Evolutionary conservation across 2,113 vertebrate genomes (phyloP).

Genomic region (Campylomormyrus tamandua): DNA sequence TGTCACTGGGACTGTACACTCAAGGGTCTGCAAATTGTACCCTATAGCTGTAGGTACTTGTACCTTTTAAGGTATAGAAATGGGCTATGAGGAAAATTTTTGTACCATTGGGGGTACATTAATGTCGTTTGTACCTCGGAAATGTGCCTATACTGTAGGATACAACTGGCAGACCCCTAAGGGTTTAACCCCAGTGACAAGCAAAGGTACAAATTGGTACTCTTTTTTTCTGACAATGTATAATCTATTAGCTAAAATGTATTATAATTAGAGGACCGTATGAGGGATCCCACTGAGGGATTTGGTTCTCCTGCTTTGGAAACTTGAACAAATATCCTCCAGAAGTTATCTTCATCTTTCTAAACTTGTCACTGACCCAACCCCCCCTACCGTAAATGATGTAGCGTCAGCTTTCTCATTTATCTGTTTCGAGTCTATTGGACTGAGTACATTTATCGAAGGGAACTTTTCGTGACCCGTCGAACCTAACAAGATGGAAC

Average conservation of each 20-base stretch:
- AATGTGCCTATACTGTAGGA: background rate
- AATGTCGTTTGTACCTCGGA: too few species aligned
- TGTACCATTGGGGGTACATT: background rate
- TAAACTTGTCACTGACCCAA: background rate
- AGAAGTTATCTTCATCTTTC: background rate
- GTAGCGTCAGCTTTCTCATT: background rate
- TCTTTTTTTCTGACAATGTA: background rate
- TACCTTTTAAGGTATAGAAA: background rate
- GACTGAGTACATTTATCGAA: background rate
- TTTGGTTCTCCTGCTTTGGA: background rate
- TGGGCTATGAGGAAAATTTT: background rate
- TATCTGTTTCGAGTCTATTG: background rate
- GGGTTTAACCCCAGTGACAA: background rate
- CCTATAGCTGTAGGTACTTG: background rate
- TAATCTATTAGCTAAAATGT: background rate
- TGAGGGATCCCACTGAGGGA: background rate
- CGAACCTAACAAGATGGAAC: background rate
- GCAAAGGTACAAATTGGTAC: background rate
- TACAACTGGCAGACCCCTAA: background rate
- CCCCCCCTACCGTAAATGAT: background rate
- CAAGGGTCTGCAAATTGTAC: background rate
- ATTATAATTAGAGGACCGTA: background rate
- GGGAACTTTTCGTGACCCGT: background rate
- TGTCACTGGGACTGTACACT: background rate
- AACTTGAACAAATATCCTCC: background rate